These are phyloP conservation scores for Myopa tessellatipennis DNA, from an alignment of 2,888 invertebrate species.

Conservation along the genomic window DNA sequence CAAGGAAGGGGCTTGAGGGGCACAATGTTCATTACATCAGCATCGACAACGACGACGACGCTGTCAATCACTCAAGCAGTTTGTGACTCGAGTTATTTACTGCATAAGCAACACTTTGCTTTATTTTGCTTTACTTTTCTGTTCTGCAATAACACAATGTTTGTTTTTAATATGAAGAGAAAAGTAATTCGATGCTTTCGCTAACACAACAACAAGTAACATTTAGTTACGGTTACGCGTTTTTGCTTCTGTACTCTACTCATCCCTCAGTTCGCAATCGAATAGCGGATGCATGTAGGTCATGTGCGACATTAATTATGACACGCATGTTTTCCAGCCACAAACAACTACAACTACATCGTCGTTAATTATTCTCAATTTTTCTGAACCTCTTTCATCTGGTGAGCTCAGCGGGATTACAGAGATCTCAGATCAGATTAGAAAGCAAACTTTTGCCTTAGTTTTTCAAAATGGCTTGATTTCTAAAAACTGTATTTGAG, in stretches of 20 bases:
- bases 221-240: neutral
- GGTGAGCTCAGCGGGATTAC: no score
- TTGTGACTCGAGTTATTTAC: neutral
- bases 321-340: no score
- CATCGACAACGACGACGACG: neutral
- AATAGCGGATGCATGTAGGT: neutral
- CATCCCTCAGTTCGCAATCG: no score
- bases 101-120: neutral
- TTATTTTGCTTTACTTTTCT: no score
- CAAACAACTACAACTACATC: no score
- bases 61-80: slow-evolving; percentile 3
- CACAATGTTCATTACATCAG: neutral
- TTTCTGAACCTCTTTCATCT: no score
- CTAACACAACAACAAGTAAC: neutral
- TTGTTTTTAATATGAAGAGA: neutral
- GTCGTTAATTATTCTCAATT: no score
- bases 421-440: no score
- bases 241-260: neutral
- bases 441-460: no score
- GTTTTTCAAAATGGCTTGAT: no score
- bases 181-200: slow-evolving; percentile 14
- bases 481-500: no score
- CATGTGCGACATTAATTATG: neutral
- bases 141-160: neutral
- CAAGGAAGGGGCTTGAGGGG: no score